A percentile compares a stretch with the other conserved stretches of the same genome.
Conservation (phyloP, 1,140 invertebrate genomes). For the Halyomorpha halys region DNA sequence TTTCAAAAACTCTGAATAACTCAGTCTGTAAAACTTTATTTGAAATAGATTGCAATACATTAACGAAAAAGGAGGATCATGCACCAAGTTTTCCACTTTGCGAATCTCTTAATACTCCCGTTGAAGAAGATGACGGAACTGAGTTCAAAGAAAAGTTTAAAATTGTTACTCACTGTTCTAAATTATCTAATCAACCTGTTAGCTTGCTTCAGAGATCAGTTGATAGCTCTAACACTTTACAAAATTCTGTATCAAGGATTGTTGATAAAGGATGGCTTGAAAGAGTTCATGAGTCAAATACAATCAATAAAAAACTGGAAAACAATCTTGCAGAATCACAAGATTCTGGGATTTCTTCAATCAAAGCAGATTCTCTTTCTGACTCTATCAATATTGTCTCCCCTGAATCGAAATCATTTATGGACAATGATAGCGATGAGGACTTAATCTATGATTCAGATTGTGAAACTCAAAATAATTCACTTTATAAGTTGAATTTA, state of each 20-base stretch:
- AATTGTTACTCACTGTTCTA: slow-evolving; percentile 13
- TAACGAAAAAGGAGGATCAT: too few relatives aligned
- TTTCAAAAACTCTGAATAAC: too few relatives aligned
- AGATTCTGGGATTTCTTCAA: slow-evolving; percentile 35
- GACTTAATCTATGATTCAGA: slow-evolving; percentile 57
- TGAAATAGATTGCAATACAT: neutral
- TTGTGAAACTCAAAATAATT: slow-evolving; percentile 45
- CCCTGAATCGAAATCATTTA: slow-evolving; percentile 6
- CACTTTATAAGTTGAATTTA: slow-evolving; percentile 34
- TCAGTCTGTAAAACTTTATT: neutral
- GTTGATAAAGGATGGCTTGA: slow-evolving; percentile 46
- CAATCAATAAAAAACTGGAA: slow-evolving; percentile 22
- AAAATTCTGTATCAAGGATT: slow-evolving; percentile 34
- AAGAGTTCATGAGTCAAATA: slow-evolving; percentile 36
- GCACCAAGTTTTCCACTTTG: neutral
- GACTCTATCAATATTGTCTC: slow-evolving; percentile 10
- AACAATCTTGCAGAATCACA: slow-evolving; percentile 24
- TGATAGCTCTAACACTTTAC: slow-evolving; percentile 31
- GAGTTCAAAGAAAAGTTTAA: slow-evolving; percentile 20
- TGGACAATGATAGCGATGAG: slow-evolving; percentile 30
- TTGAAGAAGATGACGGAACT: neutral
- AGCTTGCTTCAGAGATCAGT: slow-evolving; percentile 37
- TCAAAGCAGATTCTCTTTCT: slow-evolving; percentile 24
- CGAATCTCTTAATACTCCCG: neutral
- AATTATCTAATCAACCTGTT: neutral